Conservation (phyloP, 64 coral and sea anemone genomes). For the Pocillopora verrucosa region DNA sequence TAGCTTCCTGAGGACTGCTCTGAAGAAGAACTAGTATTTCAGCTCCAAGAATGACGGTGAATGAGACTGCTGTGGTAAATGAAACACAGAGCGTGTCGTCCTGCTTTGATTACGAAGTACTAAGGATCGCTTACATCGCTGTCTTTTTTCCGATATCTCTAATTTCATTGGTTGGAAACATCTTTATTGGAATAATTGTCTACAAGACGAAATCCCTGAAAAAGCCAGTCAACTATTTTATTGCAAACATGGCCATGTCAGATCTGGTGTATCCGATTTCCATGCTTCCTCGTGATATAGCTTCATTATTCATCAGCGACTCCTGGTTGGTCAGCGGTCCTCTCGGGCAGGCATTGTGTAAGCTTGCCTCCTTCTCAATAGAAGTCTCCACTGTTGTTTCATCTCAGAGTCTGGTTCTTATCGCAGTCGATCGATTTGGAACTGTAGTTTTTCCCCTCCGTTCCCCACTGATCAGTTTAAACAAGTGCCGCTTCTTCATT, state of each 20-base stretch:
- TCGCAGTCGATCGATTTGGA: slow-evolving; percentile 4
- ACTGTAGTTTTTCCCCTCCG: neutral
- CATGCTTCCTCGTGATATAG: neutral
- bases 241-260: slow-evolving; percentile 1
- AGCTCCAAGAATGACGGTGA: neutral
- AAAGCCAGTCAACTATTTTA: neutral
- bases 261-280: neutral
- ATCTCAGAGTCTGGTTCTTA: no score
- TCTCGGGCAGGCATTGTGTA: neutral
- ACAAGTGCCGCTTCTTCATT: neutral
- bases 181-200: slow-evolving; percentile 1
- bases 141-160: neutral
- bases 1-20: no score
- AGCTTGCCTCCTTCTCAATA: neutral
- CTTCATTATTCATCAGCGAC: neutral
- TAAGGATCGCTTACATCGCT: neutral
- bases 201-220: neutral
- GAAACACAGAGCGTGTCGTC: neutral
- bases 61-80: neutral
- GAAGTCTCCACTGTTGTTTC: neutral
- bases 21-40: no score
- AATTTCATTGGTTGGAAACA: neutral
- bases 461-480: neutral
- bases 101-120: neutral
- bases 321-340: neutral